Conservation (phyloP, 2,888 invertebrate species). For the Luffia ferchaultella region DNA sequence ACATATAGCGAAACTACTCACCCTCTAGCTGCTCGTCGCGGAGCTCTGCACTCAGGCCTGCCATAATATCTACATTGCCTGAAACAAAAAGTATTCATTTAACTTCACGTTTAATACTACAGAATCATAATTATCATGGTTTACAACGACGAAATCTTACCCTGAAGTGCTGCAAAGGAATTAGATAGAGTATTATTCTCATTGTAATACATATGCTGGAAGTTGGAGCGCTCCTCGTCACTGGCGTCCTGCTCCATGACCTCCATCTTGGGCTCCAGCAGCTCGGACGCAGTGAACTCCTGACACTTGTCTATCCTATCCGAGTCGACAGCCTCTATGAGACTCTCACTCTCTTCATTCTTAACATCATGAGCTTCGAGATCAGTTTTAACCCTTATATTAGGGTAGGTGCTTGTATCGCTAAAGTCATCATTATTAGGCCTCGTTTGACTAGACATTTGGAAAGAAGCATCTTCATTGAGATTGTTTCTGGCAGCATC, state of each 20-base stretch:
- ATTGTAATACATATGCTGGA: conserved; percentile 47
- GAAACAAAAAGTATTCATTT: too few relatives aligned
- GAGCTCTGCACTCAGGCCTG: conserved; percentile 46
- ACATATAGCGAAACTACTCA: conserved; percentile 29
- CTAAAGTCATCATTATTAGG: conserved; percentile 65
- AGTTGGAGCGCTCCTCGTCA: conserved; percentile 69
- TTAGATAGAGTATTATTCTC: conserved; percentile 55
- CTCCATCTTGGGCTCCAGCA: conserved; percentile 74
- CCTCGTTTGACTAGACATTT: conserved; percentile 66
- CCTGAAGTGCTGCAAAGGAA: conserved; percentile 57
- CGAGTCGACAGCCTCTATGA: conserved; percentile 53
- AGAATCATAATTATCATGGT: too few relatives aligned
- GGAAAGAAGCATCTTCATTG: conserved; percentile 61
- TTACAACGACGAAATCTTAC: conserved; percentile 25
- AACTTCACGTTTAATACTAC: too few relatives aligned
- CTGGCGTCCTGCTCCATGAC: conserved; percentile 74
- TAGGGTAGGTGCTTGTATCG: conserved; percentile 56
- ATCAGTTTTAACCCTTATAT: conserved; percentile 63
- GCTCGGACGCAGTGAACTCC: conserved; percentile 54
- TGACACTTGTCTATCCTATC: conserved; percentile 46
- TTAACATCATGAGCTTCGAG: conserved; percentile 61
- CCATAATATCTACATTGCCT: conserved; percentile 60
- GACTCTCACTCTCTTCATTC: conserved; percentile 54
- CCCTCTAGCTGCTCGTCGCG: conserved; percentile 57
- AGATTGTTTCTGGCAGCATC: conserved; percentile 65